Base-by-base conservation (phyloP, 2,888 invertebrate species). In the Nephrotoma flavescens region DNA sequence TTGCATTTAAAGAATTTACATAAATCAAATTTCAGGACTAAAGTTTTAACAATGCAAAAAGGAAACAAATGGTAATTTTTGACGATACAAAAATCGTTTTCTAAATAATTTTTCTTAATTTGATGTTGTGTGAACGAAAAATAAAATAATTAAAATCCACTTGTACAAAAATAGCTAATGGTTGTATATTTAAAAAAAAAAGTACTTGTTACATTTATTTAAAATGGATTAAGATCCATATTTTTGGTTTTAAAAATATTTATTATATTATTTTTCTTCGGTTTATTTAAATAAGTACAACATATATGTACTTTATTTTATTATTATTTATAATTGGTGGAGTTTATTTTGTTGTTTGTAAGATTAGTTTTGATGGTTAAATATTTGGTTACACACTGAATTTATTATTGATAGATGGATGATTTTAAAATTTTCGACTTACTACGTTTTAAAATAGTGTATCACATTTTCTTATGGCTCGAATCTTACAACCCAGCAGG, bases 31-130 rank as follows among this genome's bases (percentile, higher is more conserved):
- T 96, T 92, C 96, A 96, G 96, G 95, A 96, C 96, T 93, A 96
- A 96, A 94, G 94, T 95, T 92, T 95, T 96, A 94, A 95, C 95
- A 92, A 95, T 95, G 93, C 95, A 95, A 94, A 95, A 94, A 94
- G 95, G 96, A 93, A 95, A 95, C 91, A 95, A 95, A 95, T 96
- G 96, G 96, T 96, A 96, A 96, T 90, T 89, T 89, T 89, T 85
- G 41, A 47, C 31, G 41, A 41, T 86, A 86, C 47, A 44, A 45
- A 41, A 42, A 85, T 85, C n/a, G 12, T 85, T 44, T 85, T 85
- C 85, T 42, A 19, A 86, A 86, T 84, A n/a, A 42, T 84, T 84
- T 41, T 84, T 84, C 42, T 84, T 71, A 71, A 71, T 71, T 71
- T 71, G 71, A 71, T 71, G 52, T 52, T 52, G 71, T 71, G 71